Percentiles rank a stretch among this genome's conserved stretches.
Evolutionary conservation across 2,797 vertebrate genomes (phyloP).

Genomic region (Acrossocheilus wenchowensis): DNA sequence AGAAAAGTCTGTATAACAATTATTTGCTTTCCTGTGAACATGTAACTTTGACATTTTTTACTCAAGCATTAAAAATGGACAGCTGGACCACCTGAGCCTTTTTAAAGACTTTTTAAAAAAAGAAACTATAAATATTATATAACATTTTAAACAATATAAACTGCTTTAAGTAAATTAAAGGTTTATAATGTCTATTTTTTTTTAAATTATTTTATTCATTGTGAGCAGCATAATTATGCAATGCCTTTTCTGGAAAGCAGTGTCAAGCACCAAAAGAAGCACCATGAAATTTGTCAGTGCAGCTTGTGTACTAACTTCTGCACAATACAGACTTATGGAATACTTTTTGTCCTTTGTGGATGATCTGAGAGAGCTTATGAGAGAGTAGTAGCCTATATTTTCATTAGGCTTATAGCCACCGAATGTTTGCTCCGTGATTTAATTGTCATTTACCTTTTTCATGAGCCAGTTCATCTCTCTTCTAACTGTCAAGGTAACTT

Average conservation of each 20-base stretch:
- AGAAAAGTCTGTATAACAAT: constrained; percentile 11
- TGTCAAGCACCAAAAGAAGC: neutral
- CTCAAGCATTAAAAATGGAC: neutral
- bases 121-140: neutral
- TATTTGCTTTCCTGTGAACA: neutral
- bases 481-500: constrained; percentile 53
- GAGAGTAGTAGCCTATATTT: neutral
- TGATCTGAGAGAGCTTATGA: neutral
- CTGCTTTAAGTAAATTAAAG: neutral
- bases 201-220: neutral
- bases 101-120: neutral
- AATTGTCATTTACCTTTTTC: constrained; percentile 17
- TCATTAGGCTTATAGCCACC: constrained; percentile 13
- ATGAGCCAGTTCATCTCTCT: constrained; percentile 40
- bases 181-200: neutral
- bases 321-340: neutral
- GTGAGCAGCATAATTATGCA: neutral
- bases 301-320: neutral
- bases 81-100: neutral
- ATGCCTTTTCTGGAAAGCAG: no score
- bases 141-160: neutral
- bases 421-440: constrained; percentile 1
- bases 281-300: neutral
- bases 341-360: neutral
- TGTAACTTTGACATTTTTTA: neutral